Percentiles rank a stretch among this genome's conserved stretches.
Evolutionary conservation across 2,797 vertebrate genomes (phyloP).

Genomic region (Centroberyx gerrardi): DNA sequence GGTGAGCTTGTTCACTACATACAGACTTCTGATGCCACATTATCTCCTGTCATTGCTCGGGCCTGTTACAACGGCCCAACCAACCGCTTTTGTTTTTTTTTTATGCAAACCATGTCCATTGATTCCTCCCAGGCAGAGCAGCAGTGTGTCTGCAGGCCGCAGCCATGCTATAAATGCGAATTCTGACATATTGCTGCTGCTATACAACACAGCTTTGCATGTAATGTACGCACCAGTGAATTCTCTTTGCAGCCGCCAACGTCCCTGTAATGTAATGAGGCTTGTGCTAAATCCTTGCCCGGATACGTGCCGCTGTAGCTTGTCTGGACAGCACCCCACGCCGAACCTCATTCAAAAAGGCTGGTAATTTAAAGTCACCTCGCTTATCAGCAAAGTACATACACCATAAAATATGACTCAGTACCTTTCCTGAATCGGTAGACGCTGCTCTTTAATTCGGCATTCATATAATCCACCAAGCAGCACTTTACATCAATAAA

Average conservation of each 20-base stretch:
- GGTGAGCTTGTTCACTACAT: constrained; percentile 2
- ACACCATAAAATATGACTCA: neutral
- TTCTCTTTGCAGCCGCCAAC: constrained; percentile 9
- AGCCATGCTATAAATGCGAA: constrained; percentile 34
- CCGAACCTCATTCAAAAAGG: constrained; percentile 1
- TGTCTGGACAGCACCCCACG: neutral
- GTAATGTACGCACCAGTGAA: constrained; percentile 40
- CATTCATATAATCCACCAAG: rapidly evolving
- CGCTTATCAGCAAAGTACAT: rapidly evolving
- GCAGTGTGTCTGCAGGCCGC: constrained; percentile 42
- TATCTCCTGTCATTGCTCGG: constrained; percentile 4
- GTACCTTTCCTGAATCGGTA: neutral
- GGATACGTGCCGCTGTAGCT: neutral
- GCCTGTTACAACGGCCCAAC: constrained; percentile 15
- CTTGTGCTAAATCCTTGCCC: constrained; percentile 34
- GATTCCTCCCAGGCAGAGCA: constrained; percentile 53
- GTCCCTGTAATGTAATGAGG: constrained; percentile 14
- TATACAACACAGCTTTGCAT: constrained; percentile 37
- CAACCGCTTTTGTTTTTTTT: constrained; percentile 26
- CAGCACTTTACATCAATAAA: rapidly evolving
- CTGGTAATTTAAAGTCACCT: rapidly evolving
- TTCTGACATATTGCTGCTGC: constrained; percentile 48
- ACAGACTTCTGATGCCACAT: constrained; percentile 15
- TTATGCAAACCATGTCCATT: constrained; percentile 61
- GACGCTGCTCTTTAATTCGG: neutral